Evolutionary conservation across 1,140 invertebrate species (phyloP), one percentile per base, ranked within the genome.

Genomic region (Eriosoma lanigerum): DNA sequence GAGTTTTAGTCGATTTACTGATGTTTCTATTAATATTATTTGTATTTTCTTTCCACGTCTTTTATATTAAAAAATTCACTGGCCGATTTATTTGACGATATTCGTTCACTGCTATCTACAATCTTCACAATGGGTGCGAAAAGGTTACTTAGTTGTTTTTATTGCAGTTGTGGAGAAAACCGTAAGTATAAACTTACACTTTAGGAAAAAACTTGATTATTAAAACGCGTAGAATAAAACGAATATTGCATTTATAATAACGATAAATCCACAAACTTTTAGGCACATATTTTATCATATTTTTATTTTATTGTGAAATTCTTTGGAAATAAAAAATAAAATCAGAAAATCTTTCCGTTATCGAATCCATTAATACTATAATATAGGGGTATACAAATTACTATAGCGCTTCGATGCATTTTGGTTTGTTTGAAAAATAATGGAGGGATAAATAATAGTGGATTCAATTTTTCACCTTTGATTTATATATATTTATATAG

Each of bases 251-350:
- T 68, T 68, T 68, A 46, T 46, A 68, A 68, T 68, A 21, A 64
- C 62, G 29, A 68, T 68, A 68, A 68, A 68, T 68, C 44, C n/a
- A 68, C n/a, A 72, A 50, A 72, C 48, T 72, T 72, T 72, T 9
- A 19, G 24, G 0, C 44, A 52, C 46, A 52, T 72, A 52, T 50
- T 29, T 29, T 70, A 50, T 72, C 17, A 50, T 50, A n/a, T 72
- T 72, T 70, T 68, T 68, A n/a, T 70, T 70, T 26, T 15, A 50
- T 70, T 70, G 29, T 68, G 13, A 17, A 44, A 68, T 46, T 8
- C 46, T 46, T 15, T 21, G 13, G 24, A 46, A 46, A 60, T 21
- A 46, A 4, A 4, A 38, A 4, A 3, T 38, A 38, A n/a, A n/a
- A n/a, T n/a, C n/a, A n/a, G n/a, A n/a, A 38, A 3, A 38, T 4